Conservation (phyloP, 30 jellyfish, hydroid and myxozoan genomes). For the Morbakka virulenta region DNA sequence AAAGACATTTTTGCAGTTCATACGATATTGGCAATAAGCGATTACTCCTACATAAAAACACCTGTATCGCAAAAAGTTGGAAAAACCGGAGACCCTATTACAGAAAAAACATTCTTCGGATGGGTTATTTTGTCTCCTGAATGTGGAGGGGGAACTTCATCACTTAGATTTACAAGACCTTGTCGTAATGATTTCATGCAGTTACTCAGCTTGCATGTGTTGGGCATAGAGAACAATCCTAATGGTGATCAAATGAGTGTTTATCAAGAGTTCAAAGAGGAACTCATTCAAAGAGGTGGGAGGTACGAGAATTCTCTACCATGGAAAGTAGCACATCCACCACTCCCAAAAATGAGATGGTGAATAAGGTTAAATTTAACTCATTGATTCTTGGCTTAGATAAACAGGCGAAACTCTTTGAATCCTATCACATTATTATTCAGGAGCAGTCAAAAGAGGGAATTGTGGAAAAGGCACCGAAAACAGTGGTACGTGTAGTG, state of each 20-base stretch:
- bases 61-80: conserved; percentile 51
- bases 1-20: conserved; percentile 31
- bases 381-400: conserved; percentile 13
- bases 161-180: conserved; percentile 30
- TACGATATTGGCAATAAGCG: conserved; percentile 44
- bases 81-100: conserved; percentile 50
- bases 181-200: conserved; percentile 54
- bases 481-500: conserved; percentile 24
- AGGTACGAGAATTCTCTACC: conserved; percentile 36
- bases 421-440: conserved; percentile 42
- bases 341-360: conserved; percentile 20
- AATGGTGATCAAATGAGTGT: conserved; percentile 56
- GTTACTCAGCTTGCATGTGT: conserved; percentile 54
- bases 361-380: conserved; percentile 40
- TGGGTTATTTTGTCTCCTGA: conserved; percentile 86
- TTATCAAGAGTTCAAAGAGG: conserved; percentile 58
- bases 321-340: conserved; percentile 25
- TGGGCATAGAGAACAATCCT: conserved; percentile 66
- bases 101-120: conserved; percentile 66
- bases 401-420: conserved; percentile 26
- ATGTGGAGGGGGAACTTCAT: not conserved
- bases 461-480: conserved; percentile 63
- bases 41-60: conserved; percentile 36
- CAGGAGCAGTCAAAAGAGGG: conserved; percentile 54
- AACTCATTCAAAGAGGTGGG: conserved; percentile 37